Base-by-base conservation (phyloP, 2,888 invertebrate genomes). In the Schizaphis graminum region DNA sequence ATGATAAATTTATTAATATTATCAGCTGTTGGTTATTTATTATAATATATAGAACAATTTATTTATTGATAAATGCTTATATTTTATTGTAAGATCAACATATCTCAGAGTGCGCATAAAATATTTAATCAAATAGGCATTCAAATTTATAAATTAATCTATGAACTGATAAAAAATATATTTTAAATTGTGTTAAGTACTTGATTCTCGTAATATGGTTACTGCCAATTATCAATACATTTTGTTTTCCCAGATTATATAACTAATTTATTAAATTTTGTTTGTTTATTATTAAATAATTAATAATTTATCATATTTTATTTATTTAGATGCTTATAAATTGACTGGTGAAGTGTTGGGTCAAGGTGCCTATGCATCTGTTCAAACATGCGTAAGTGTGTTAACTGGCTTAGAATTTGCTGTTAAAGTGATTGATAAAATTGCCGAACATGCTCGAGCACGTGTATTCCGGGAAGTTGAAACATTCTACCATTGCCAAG, bases 381-480 rank as follows among this genome's bases (percentile, higher is more conserved):
- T 99, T 94, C 98, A 98, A 96, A 98, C 99, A 21, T 99, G 99
- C 96, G 97, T 98, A 95, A 98, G 98, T 96, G 97, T 98, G 95
- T 98, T 98, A 96, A 99, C 98, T 95, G 98, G 98, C 95, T 97
- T 98, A 96, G 99, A 99, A 96, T 99, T 98, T 96, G 99, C 99
- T 95, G 99, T 99, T 95, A 99, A 99, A 97, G 98, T 99, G 95
- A 99, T 99, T 96, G 98, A 98, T 96, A 99, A 99, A 96, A 98
- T 98, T 96, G 98, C 98, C 95, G 98, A 98, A 95, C 99, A 99
- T 96, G 98, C 98, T 95, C 97, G 99, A 95, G 98, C 98, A 95
- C 97, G 99, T 96, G 98, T 99, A 95, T 98, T 99, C 97, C 98
- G 99, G 95, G 99, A 99, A 96, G 99, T 99, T 96, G 99, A 99